A percentile compares a stretch with the other conserved stretches of the same genome.
Evolutionary conservation across 2,797 vertebrate species (phyloP).

Genomic region (Muscicapa striata): DNA sequence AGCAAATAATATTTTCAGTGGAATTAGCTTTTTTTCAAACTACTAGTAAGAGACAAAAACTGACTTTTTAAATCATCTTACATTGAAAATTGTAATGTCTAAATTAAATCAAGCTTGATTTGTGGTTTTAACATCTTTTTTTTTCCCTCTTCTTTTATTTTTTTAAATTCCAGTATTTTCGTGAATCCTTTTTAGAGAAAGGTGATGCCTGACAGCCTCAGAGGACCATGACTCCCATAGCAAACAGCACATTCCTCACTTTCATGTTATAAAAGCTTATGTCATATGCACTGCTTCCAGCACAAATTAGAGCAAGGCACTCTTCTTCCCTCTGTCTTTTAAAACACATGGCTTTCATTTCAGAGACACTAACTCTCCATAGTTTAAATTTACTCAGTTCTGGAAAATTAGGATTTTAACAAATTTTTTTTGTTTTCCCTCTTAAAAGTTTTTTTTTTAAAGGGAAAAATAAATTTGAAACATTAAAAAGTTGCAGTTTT

Average conservation of each 20-base stretch:
- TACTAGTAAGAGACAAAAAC: background rate
- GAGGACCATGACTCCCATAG: background rate
- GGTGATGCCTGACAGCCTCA: background rate
- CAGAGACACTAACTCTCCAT: background rate
- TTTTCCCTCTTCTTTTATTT: fast-evolving
- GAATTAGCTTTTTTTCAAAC: background rate
- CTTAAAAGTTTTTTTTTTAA: background rate
- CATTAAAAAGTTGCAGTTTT: background rate
- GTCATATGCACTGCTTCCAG: background rate
- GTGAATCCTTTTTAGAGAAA: background rate
- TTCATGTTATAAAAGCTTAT: background rate
- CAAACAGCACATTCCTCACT: background rate
- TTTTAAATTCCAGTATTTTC: background rate
- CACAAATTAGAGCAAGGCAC: background rate
- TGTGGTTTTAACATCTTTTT: background rate
- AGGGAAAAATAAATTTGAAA: background rate
- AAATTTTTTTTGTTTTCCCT: background rate
- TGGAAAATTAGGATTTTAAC: background rate
- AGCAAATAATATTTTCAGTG: background rate
- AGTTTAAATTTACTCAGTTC: background rate
- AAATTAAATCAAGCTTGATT: background rate
- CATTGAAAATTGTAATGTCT: background rate
- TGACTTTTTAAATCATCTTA: background rate
- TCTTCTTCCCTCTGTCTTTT: background rate
- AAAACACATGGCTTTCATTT: background rate